Percentiles rank a stretch among this genome's conserved stretches.
Evolutionary conservation across 2,797 vertebrate genomes (phyloP).

Genomic region (Serranus cabrilla): DNA sequence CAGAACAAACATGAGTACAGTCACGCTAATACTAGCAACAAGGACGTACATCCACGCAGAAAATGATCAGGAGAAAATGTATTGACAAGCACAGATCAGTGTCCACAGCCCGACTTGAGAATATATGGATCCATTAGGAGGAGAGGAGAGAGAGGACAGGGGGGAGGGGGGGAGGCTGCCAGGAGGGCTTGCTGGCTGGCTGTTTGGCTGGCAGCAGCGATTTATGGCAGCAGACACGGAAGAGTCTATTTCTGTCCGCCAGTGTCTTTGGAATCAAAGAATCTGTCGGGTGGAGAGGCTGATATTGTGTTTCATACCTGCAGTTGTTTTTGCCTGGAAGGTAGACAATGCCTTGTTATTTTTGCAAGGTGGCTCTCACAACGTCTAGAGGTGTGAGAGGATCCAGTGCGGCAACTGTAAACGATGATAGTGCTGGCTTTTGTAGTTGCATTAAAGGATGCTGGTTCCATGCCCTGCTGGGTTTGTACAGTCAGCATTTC

Average conservation of each 20-base stretch:
- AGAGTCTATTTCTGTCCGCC: slow-evolving; percentile 84
- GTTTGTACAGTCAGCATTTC: slow-evolving; percentile 47
- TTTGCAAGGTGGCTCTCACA: slow-evolving; percentile 50
- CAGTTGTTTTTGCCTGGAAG: slow-evolving; percentile 59
- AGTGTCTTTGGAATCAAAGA: slow-evolving; percentile 79
- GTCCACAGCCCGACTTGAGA: slow-evolving; percentile 52
- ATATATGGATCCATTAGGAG: slow-evolving; percentile 69
- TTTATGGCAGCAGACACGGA: slow-evolving; percentile 80
- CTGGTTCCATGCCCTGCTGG: slow-evolving; percentile 30
- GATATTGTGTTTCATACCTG: slow-evolving; percentile 64
- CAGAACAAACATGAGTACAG: slow-evolving; percentile 36
- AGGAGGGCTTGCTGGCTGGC: slow-evolving; percentile 56
- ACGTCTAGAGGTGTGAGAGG: slow-evolving; percentile 20
- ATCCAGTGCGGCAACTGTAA: not conserved
- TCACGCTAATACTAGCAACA: slow-evolving; percentile 25
- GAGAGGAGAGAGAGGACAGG: slow-evolving; percentile 28
- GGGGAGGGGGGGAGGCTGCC: slow-evolving; percentile 51
- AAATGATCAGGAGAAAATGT: slow-evolving; percentile 54
- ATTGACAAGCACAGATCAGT: slow-evolving; percentile 60
- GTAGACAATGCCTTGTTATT: slow-evolving; percentile 57
- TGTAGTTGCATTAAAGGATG: slow-evolving; percentile 38
- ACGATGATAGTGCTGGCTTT: slow-evolving; percentile 9
- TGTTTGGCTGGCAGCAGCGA: slow-evolving; percentile 61
- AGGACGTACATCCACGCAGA: slow-evolving; percentile 61
- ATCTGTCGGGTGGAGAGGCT: slow-evolving; percentile 52